A percentile compares a stretch with the other conserved stretches of the same genome.
Conservation (phyloP, 2,113 vertebrate genomes). For the Lophochroa leadbeateri region DNA sequence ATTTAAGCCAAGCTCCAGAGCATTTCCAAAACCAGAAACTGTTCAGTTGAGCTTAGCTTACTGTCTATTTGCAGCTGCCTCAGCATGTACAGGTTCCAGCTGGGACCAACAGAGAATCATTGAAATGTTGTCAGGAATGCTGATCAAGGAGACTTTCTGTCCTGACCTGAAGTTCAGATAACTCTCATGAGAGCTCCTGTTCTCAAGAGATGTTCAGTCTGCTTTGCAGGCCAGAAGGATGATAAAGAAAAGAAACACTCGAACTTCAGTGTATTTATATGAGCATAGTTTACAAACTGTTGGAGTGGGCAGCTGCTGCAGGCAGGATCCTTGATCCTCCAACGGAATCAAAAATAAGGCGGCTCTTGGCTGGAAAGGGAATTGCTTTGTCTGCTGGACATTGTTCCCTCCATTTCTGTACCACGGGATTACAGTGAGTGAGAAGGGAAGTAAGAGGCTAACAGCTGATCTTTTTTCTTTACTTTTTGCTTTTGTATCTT, state of each 20-base stretch:
- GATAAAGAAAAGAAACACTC: neutral
- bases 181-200: neutral
- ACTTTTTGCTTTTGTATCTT: no score
- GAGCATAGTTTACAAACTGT: neutral
- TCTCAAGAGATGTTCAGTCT: neutral
- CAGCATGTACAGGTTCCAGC: slow-evolving; percentile 43
- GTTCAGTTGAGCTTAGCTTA: neutral
- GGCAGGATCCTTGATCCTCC: neutral
- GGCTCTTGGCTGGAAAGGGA: neutral
- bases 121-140: slow-evolving; percentile 65
- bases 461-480: neutral
- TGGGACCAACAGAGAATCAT: slow-evolving; percentile 30
- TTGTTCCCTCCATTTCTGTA: neutral
- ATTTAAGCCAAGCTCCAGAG: neutral
- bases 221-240: neutral
- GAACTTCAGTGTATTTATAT: neutral
- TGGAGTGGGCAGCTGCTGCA: neutral
- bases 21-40: neutral
- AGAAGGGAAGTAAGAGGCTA: neutral
- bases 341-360: neutral
- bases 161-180: slow-evolving; percentile 40
- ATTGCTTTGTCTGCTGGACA: neutral
- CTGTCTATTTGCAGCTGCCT: slow-evolving; percentile 43
- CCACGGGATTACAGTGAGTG: neutral
- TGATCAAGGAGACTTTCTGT: slow-evolving; percentile 44